phyloP scores from a whole-genome alignment of 1,140 invertebrate genomes.

The Cataglyphis hispanica region DNA sequence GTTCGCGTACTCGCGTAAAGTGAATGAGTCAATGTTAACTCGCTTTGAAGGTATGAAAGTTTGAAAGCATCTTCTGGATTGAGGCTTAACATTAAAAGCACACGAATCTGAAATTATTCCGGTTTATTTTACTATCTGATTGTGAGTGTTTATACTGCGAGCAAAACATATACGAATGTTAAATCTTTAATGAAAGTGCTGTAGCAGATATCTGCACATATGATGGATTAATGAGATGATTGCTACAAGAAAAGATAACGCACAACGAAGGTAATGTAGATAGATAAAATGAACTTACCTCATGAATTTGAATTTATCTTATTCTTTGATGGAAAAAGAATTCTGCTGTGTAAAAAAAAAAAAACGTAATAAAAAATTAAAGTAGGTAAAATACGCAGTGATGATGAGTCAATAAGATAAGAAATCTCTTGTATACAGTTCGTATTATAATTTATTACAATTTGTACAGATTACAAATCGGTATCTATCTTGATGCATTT shows the following conservation, averaged over 20 bases:
- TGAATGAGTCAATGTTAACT: slow-evolving; percentile 75
- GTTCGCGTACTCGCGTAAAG: slow-evolving; percentile 53
- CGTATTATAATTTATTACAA: slow-evolving; percentile 76
- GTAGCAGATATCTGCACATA: not conserved
- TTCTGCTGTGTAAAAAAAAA: not conserved
- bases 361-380: not conserved
- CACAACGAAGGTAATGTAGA: not conserved
- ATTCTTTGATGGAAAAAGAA: not conserved
- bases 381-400: not conserved
- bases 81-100: slow-evolving; percentile 29
- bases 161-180: not conserved
- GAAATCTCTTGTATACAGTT: slow-evolving; percentile 46
- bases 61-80: slow-evolving; percentile 24
- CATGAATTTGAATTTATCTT: not conserved
- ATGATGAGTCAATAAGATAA: not conserved
- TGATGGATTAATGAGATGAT: not conserved
- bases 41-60: slow-evolving; percentile 66
- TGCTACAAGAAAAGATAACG: not conserved
- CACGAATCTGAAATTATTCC: slow-evolving; percentile 39
- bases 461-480: slow-evolving; percentile 78
- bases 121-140: not conserved
- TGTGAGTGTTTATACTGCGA: not conserved
- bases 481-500: slow-evolving; percentile 71
- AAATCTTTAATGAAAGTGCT: not conserved
- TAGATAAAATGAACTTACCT: slow-evolving; percentile 43